phyloP scores from a whole-genome alignment of 1,140 invertebrate species.

The Lanistes nyassanus region DNA sequence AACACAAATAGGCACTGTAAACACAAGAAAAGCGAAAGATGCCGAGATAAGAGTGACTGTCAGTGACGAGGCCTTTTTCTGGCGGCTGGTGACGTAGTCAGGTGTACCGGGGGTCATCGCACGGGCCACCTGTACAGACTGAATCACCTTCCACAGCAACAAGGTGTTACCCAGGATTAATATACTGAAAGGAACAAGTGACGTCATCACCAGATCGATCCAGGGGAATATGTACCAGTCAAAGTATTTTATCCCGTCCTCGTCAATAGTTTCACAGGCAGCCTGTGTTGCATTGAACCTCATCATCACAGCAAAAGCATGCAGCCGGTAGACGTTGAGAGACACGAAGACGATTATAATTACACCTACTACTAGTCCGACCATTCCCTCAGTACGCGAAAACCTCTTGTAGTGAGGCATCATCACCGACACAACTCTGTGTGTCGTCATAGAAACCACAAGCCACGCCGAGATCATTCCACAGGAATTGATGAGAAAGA shows the following conservation, averaged over 20 bases:
- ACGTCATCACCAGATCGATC: conserved; percentile 20
- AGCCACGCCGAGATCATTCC: conserved; percentile 10
- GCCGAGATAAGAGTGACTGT: background rate
- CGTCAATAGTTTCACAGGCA: conserved; percentile 1
- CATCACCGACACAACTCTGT: background rate
- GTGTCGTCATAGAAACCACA: conserved; percentile 9
- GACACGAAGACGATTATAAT: no score
- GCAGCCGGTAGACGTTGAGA: no score
- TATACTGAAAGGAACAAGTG: conserved; percentile 15
- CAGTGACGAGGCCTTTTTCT: conserved; percentile 1
- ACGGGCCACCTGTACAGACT: conserved; percentile 14
- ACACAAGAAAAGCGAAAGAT: background rate
- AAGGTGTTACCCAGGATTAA: conserved; percentile 23
- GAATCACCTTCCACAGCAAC: conserved; percentile 24
- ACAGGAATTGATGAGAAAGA: background rate
- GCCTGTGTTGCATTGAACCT: no score
- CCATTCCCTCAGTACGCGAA: background rate
- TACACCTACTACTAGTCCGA: no score
- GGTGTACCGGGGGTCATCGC: background rate
- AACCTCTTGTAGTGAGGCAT: background rate
- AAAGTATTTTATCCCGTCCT: background rate
- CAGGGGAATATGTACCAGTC: conserved; percentile 14
- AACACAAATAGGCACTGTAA: background rate
- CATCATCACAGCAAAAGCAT: no score
- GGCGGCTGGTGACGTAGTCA: background rate